phyloP scores from a whole-genome alignment of 23 tunicate genomes.

The Styela plicata region DNA sequence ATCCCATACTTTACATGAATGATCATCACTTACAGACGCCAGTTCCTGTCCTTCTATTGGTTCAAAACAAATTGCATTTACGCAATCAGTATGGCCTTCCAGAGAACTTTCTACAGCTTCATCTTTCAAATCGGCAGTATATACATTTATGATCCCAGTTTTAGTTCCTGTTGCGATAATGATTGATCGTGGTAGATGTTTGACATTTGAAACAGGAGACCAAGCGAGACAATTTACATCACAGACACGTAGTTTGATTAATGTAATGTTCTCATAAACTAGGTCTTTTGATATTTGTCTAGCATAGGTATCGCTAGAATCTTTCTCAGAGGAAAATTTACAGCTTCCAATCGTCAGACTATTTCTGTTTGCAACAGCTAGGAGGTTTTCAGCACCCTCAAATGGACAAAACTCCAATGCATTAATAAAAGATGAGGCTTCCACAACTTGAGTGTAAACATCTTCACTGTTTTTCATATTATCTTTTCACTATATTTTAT shows the following conservation, averaged over 20 bases:
- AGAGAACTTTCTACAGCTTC: constrained; percentile 44
- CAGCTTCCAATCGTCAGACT: constrained; percentile 39
- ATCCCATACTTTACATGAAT: constrained; percentile 65
- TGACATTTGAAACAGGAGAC: constrained; percentile 58
- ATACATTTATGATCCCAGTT: constrained; percentile 29
- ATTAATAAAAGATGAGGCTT: constrained; percentile 26
- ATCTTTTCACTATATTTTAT: too few relatives aligned
- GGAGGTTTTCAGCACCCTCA: constrained; percentile 52
- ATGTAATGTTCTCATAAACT: neutral
- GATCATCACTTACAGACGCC: constrained; percentile 70
- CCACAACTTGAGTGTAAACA: neutral
- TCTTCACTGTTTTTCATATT: neutral
- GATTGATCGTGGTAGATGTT: constrained; percentile 57
- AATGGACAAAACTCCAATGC: constrained; percentile 71
- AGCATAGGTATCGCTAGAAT: neutral
- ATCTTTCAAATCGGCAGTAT: constrained; percentile 59
- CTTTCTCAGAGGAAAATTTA: constrained; percentile 11
- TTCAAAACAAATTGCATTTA: constrained; percentile 58
- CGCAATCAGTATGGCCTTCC: constrained; percentile 46
- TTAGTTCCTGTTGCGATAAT: constrained; percentile 51
- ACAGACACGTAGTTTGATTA: neutral
- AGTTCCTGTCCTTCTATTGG: constrained; percentile 44
- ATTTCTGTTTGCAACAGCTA: constrained; percentile 51
- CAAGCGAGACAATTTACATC: constrained; percentile 60
- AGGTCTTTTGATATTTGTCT: neutral